A percentile compares a stretch with the other conserved stretches of the same genome.
Conservation (phyloP, 2,888 invertebrate genomes). For the Strigamia maritima region DNA sequence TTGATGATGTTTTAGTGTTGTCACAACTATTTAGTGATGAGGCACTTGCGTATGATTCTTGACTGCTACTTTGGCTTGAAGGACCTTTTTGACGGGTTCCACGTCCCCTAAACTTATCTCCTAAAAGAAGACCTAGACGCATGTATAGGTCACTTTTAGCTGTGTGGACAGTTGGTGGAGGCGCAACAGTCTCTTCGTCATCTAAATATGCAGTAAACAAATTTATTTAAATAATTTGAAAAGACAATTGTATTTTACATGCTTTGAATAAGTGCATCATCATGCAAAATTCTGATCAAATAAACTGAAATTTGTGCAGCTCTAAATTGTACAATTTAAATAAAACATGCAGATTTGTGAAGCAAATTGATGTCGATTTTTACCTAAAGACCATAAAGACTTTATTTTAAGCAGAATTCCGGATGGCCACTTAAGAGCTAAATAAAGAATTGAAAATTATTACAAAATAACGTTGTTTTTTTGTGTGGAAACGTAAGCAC, state of each 20-base stretch:
- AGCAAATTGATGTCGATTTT: not conserved
- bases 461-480: not conserved
- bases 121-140: constrained; percentile 75
- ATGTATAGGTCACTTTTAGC: constrained; percentile 77
- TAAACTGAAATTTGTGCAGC: not conserved
- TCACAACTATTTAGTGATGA: constrained; percentile 60
- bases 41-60: constrained; percentile 56
- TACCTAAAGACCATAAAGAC: constrained; percentile 76
- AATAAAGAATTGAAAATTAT: not conserved
- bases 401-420: constrained; percentile 83
- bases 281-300: constrained; percentile 18
- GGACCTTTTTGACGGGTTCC: constrained; percentile 48
- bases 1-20: constrained; percentile 67
- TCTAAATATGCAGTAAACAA: constrained; percentile 54
- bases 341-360: constrained; percentile 16
- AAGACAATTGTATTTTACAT: not conserved
- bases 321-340: not conserved
- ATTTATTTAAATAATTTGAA: not conserved
- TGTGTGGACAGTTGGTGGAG: constrained; percentile 52
- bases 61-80: constrained; percentile 42
- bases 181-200: constrained; percentile 60
- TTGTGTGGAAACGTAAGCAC: not conserved
- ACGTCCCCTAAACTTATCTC: constrained; percentile 57
- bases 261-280: not conserved
- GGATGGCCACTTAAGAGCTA: constrained; percentile 65